Evolutionary conservation across 2,113 vertebrate species (phyloP).

Genomic region (Austrofundulus limnaeus): DNA sequence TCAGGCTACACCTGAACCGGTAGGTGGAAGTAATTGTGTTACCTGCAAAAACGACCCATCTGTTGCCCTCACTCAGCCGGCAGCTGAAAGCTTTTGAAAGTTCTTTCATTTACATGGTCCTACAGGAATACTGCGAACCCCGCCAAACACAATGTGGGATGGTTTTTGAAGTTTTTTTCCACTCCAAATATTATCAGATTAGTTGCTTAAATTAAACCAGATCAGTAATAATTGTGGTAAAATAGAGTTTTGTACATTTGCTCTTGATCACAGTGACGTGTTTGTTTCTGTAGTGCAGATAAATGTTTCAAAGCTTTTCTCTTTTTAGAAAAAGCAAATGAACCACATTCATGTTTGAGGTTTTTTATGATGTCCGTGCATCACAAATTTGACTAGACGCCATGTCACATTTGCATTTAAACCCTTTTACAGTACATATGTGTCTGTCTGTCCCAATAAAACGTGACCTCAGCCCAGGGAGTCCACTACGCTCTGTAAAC

Average conservation of each 20-base stretch:
- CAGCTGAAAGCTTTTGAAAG: conserved; percentile 13
- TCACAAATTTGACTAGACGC: conserved; percentile 23
- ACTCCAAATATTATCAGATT: not conserved
- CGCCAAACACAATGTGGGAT: conserved; percentile 29
- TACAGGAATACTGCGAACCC: conserved; percentile 27
- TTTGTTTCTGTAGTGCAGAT: not conserved
- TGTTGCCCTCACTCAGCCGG: conserved; percentile 12
- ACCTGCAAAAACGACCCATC: too few species aligned
- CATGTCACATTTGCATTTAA: conserved; percentile 15
- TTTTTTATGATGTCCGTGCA: not conserved
- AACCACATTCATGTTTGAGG: not conserved
- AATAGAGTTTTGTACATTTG: not conserved
- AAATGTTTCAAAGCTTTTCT: conserved; percentile 1
- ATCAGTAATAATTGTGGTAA: too few species aligned
- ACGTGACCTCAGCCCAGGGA: not conserved
- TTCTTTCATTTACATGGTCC: conserved; percentile 44
- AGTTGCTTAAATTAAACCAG: too few species aligned
- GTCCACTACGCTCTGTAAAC: not conserved
- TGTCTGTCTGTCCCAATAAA: conserved; percentile 6
- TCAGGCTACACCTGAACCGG: conserved; percentile 23
- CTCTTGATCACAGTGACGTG: not conserved
- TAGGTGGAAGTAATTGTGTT: conserved; percentile 48
- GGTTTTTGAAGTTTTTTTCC: conserved; percentile 22
- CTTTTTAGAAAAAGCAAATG: conserved; percentile 6
- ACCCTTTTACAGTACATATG: conserved; percentile 1